phyloP scores from a whole-genome alignment of 2,888 invertebrate species.

The Callinectes sapidus region DNA sequence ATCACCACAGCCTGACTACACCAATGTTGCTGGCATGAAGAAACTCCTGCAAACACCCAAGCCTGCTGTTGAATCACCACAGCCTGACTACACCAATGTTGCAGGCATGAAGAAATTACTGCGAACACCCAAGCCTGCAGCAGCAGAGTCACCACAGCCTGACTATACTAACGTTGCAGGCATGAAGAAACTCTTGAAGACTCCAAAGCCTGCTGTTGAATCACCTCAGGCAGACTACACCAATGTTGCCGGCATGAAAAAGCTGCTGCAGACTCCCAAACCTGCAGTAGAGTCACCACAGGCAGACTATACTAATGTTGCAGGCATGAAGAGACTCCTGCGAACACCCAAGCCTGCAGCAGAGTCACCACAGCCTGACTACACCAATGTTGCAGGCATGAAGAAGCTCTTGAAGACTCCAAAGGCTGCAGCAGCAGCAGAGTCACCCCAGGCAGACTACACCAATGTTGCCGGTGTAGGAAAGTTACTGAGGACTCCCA shows the following conservation, averaged over 20 bases:
- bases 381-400: conserved; percentile 45
- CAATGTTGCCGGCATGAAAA: conserved; percentile 52
- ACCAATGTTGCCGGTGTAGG: conserved; percentile 49
- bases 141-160: conserved; percentile 9
- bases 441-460: conserved; percentile 41
- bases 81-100: conserved; percentile 55
- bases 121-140: conserved; percentile 44
- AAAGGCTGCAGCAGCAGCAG: neutral
- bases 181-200: conserved; percentile 17
- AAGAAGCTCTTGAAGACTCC: conserved; percentile 41
- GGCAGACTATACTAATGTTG: conserved; percentile 54
- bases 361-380: conserved; percentile 29
- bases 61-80: conserved; percentile 8
- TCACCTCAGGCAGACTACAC: conserved; percentile 47
- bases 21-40: conserved; percentile 45
- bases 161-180: conserved; percentile 51
- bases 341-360: conserved; percentile 43
- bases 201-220: conserved; percentile 20
- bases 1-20: conserved; percentile 39
- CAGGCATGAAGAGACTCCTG: conserved; percentile 46
- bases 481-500: conserved; percentile 44
- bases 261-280: conserved; percentile 39
- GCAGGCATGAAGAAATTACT: conserved; percentile 54
- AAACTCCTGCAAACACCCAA: conserved; percentile 44
- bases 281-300: neutral